These are phyloP conservation scores for Actenoides lindsayi DNA, from an alignment of 2,113 vertebrate species.

Conservation along the genomic window DNA sequence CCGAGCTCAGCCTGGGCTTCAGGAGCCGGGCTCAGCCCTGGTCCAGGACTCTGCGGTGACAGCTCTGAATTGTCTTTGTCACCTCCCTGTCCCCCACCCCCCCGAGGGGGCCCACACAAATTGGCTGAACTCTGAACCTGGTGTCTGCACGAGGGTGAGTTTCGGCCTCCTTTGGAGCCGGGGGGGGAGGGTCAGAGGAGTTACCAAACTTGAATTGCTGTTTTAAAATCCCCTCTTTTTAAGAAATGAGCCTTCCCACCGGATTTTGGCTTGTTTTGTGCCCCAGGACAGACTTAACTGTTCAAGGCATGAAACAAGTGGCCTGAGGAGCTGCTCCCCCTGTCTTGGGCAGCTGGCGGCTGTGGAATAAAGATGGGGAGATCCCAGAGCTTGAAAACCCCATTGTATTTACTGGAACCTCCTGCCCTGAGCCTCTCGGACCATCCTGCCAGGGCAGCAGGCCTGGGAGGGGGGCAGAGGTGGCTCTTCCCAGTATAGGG, in stretches of 20 bases:
- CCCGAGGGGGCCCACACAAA: neutral
- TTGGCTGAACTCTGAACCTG: conserved; percentile 27
- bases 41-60: neutral
- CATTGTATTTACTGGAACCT: neutral
- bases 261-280: neutral
- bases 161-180: neutral
- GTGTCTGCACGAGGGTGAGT: neutral
- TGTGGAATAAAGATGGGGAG: neutral
- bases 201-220: neutral
- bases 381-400: neutral
- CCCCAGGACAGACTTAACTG: fast-evolving
- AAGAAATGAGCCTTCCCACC: neutral
- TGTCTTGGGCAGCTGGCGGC: neutral
- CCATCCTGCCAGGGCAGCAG: neutral
- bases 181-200: neutral
- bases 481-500: neutral
- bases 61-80: neutral
- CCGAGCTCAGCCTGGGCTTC: neutral
- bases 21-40: neutral
- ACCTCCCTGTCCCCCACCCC: neutral
- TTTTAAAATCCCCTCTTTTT: neutral
- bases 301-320: neutral
- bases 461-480: neutral
- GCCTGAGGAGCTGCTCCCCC: neutral
- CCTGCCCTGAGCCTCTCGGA: neutral